Percentiles rank a stretch among this genome's conserved stretches.
phyloP scores from a whole-genome alignment of 2,888 invertebrate species.

The Acanthococcus lagerstroemiae region DNA sequence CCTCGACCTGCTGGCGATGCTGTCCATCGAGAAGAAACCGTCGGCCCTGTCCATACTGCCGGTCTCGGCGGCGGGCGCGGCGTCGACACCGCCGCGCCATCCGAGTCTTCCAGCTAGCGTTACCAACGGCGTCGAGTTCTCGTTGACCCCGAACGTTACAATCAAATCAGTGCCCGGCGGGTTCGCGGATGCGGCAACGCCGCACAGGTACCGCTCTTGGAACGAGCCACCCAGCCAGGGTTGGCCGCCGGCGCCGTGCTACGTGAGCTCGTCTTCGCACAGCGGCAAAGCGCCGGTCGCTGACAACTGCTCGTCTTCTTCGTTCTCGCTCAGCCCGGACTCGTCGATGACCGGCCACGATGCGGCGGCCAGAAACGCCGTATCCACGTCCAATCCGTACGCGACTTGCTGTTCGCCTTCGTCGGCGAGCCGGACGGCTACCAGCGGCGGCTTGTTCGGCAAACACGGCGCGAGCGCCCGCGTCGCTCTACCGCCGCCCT shows the following conservation, averaged over 20 bases:
- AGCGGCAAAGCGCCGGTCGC: too few relatives aligned
- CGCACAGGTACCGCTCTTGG: too few relatives aligned
- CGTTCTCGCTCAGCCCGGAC: too few relatives aligned
- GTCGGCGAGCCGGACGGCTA: neutral
- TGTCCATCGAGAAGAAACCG: neutral
- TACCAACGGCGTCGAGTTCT: neutral
- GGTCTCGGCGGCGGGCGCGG: neutral
- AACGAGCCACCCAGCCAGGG: too few relatives aligned
- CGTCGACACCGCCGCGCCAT: neutral
- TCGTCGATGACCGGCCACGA: too few relatives aligned
- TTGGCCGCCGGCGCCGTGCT: too few relatives aligned
- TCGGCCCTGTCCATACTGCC: constrained; percentile 2
- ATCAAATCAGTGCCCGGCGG: constrained; percentile 3
- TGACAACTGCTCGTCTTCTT: too few relatives aligned
- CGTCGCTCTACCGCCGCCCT: neutral
- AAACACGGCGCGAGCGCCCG: neutral
- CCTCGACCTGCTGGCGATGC: neutral
- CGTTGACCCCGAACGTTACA: constrained; percentile 2
- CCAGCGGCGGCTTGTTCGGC: neutral
- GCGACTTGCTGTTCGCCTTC: neutral
- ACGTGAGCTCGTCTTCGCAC: too few relatives aligned
- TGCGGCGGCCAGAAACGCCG: too few relatives aligned
- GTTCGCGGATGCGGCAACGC: neutral
- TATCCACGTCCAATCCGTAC: too few relatives aligned
- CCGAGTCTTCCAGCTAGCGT: neutral